phyloP scores from a whole-genome alignment of 2,113 vertebrate genomes.

The Mixornis gularis region DNA sequence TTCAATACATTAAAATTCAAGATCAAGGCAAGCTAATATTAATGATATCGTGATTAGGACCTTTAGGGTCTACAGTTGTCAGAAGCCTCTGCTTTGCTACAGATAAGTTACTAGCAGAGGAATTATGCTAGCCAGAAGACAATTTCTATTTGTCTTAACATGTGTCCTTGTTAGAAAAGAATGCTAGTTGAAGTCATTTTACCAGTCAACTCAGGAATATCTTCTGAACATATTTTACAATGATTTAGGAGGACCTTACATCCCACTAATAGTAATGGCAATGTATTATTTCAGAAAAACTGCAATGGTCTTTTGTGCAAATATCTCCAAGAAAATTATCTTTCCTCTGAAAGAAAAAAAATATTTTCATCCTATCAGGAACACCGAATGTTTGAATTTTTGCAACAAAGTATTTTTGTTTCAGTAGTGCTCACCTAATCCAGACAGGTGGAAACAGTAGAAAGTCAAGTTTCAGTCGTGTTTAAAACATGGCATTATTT shows the following conservation, averaged over 20 bases:
- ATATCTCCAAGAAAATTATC: background rate
- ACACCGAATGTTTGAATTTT: background rate
- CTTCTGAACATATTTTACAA: background rate
- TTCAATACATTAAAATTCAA: background rate
- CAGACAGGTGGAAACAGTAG: background rate
- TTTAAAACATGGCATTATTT: background rate
- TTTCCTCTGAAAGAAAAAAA: background rate
- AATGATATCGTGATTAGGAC: background rate
- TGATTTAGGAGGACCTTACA: background rate
- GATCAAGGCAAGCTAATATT: background rate
- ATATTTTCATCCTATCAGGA: background rate
- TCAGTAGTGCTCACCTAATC: background rate
- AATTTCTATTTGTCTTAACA: background rate
- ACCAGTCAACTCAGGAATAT: background rate
- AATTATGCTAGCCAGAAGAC: background rate
- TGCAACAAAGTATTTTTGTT: background rate
- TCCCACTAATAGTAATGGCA: background rate
- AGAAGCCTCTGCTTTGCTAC: background rate
- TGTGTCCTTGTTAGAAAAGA: background rate
- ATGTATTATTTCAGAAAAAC: background rate
- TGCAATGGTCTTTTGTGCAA: background rate
- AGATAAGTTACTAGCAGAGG: background rate
- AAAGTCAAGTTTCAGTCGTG: background rate
- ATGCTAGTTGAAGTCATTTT: background rate
- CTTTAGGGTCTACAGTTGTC: background rate